Base-by-base conservation (phyloP, 2,797 vertebrate genomes). In the Octomys mimax region DNA sequence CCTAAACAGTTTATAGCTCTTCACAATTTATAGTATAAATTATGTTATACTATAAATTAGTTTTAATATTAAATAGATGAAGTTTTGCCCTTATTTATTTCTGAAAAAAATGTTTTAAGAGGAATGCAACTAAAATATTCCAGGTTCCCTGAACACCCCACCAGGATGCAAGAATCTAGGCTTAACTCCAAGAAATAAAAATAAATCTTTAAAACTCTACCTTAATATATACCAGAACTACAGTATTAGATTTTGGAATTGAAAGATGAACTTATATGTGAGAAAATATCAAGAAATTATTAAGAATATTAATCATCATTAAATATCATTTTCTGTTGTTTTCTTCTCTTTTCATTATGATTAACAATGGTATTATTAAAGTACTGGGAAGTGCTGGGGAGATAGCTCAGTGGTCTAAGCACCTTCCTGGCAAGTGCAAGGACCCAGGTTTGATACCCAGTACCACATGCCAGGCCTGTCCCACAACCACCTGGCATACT, bases 31-130 rank as follows among this genome's bases (percentile, higher is more conserved):
- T 49, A 96, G 59, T 52, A 49, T 49, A 95, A 80, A 42, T 89
- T 39, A 89, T 95, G 89, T 95, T 94, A 87, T 87, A 52, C 31
- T 77, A 87, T 94, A 88, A 86, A 95, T 89, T 92, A 96, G 42
- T 91, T 94, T 95, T 92, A 57, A 96, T 57, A 71, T 95, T 94
- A 97, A 95, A 95, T 73, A 88, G 31, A 92, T 82, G 0, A 59
- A 22, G 28, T 54, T 95, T 97, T 96, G 66, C 6, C 49, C 54
- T 95, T n/a, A 88, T 33, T 92, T 96, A 91, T 70, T 96, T 95
- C 79, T 91, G 73, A 66, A 97, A 96, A 96, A 80, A 24, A 68
- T 92, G 39, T 95, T 83, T 95, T 92, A 87, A 88, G 85, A 96
- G 42, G 97, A 97, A 95, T 94, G 54, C n/a, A 66, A 6, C 28